Base-by-base conservation (phyloP, 2,113 vertebrate genomes). In the Centropus unirufus region DNA sequence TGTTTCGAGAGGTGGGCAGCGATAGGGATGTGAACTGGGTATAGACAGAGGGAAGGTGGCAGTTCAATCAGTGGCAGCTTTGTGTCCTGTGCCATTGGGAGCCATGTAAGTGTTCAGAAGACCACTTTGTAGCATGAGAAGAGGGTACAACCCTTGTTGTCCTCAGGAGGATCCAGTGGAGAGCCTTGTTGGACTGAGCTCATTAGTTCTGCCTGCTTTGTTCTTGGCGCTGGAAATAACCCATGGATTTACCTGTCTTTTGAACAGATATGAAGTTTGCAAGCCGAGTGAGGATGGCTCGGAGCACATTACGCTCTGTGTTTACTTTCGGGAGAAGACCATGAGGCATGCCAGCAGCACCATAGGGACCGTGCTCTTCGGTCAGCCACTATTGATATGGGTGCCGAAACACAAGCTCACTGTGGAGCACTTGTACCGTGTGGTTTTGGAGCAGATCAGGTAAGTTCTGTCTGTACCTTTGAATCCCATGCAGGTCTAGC, bases 281-380 rank as follows among this genome's bases (percentile, higher is more conserved):
- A 96, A 89, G 83, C 77, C 93, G 13, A 76, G 72, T 3, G n/a
- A 79, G 24, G 98, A 97, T 12, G 94, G 92, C 85, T 93, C 90
- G 0, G 98, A 98, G 54, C 96, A 51, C 32, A 97, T 99, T 94
- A 99, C 98, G 59, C 98, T 99, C 91, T 99, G 98, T 5, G 96
- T 99, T 75, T 99, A 99, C 97, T 99, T 99, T 95, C 98, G 99
- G 97, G 99, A 99, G 92, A 98, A 98, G 94, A 98, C 98, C 93
- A 72, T 97, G 64, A 98, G 98, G 77, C 98, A 98, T 4, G 96
- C 98, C 2, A 98, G 98, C 91, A 97, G 95, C 69, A 98, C 99
- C 57, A 87, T 98, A 4, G 98, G 98, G 95, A 98, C 98, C 7
- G 82, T 99, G 88, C 98, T 99, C 4, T 99, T 99, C 73, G 99